These are phyloP conservation scores for Ambastaia sidthimunki DNA, from an alignment of 2,797 vertebrate species.

Conservation along the genomic window DNA sequence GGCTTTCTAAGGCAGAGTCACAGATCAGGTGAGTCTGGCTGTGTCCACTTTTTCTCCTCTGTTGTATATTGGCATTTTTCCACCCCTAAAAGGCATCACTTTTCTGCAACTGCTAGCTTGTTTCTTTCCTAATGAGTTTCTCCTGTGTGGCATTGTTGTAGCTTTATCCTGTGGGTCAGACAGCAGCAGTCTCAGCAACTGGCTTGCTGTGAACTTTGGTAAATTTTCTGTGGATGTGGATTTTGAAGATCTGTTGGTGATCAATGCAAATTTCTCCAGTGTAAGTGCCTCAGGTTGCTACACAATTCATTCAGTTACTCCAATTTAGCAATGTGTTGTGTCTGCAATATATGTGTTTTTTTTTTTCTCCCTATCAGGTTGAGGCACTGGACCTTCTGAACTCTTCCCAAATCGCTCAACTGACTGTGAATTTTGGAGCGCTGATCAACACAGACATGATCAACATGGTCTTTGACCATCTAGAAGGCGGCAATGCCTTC, in stretches of 20 bases:
- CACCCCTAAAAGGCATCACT: no score
- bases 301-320: background rate
- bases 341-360: no score
- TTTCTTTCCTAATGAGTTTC: no score
- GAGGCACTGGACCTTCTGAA: slow-evolving; percentile 4
- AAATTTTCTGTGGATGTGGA: background rate
- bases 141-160: background rate
- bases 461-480: slow-evolving; percentile 53
- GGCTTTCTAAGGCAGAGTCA: slow-evolving; percentile 47
- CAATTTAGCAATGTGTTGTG: background rate
- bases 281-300: no score
- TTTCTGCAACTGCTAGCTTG: no score
- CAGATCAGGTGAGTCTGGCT: background rate
- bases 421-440: slow-evolving; percentile 4
- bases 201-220: background rate
- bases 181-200: background rate
- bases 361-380: background rate
- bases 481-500: slow-evolving; percentile 55
- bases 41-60: no score
- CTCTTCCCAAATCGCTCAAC: background rate
- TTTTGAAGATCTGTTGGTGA: background rate
- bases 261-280: no score
- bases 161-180: background rate
- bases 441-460: slow-evolving; percentile 48
- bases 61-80: no score